phyloP scores from a whole-genome alignment of 2,113 vertebrate species.

The Apodemus sylvaticus region DNA sequence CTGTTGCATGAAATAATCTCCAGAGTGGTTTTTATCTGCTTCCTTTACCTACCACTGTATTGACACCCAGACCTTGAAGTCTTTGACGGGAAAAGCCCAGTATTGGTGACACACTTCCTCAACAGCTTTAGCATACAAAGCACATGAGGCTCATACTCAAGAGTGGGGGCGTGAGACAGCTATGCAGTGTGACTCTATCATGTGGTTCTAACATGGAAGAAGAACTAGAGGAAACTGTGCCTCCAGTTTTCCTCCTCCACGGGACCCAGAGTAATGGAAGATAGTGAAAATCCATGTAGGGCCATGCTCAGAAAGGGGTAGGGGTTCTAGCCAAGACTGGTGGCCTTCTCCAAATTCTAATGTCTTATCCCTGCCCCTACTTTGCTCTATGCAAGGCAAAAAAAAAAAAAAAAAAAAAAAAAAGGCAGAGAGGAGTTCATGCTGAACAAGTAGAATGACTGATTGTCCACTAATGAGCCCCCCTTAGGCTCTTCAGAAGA shows the following conservation, averaged over 20 bases:
- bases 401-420: too few species aligned
- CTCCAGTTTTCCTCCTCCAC: not conserved
- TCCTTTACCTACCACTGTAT: not conserved
- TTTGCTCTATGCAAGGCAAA: not conserved
- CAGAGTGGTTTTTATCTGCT: not conserved
- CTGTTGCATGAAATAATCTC: not conserved
- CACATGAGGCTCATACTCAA: not conserved
- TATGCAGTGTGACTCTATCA: not conserved
- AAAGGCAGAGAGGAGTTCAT: constrained; percentile 64
- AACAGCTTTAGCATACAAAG: not conserved
- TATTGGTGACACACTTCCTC: not conserved
- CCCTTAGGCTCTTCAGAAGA: constrained; percentile 68
- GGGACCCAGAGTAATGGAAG: not conserved
- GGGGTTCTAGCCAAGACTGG: not conserved
- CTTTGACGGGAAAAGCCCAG: not conserved
- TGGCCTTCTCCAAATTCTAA: constrained; percentile 9
- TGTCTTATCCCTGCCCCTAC: not conserved
- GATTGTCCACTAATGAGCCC: constrained; percentile 68
- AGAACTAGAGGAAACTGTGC: not conserved
- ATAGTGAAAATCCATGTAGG: not conserved
- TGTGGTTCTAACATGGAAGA: not conserved
- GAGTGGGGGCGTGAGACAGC: not conserved
- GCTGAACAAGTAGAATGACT: constrained; percentile 70
- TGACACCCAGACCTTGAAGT: not conserved
- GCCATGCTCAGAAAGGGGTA: not conserved